These are phyloP conservation scores for Melinaea marsaeus DNA, from an alignment of 2,888 invertebrate species.

Conservation along the genomic window DNA sequence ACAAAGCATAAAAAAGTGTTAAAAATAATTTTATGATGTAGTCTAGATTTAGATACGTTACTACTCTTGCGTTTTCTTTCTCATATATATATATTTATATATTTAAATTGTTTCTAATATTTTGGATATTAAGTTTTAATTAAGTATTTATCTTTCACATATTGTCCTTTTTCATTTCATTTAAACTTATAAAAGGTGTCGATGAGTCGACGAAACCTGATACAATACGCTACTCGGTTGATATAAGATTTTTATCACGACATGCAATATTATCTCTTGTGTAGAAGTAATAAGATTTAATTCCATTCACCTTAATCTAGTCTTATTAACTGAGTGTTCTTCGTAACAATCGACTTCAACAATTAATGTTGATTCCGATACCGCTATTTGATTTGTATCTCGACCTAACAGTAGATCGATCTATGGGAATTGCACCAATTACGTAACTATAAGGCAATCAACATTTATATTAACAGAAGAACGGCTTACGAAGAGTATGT, in stretches of 20 bases:
- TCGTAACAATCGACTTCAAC: conserved; percentile 54
- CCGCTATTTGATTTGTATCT: conserved; percentile 65
- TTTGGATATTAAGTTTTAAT: no score
- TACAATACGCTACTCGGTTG: conserved; percentile 6
- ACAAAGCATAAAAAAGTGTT: no score
- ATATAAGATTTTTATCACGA: neutral
- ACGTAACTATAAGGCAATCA: conserved; percentile 48
- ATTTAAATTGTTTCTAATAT: no score
- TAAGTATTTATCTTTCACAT: conserved; percentile 1
- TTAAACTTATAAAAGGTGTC: conserved; percentile 46
- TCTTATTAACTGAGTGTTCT: conserved; percentile 34
- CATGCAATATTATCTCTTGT: conserved; percentile 11
- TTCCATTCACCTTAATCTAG: conserved; percentile 15
- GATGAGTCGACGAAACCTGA: conserved; percentile 40
- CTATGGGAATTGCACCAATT: conserved; percentile 66
- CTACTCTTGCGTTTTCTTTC: no score
- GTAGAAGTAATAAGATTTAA: conserved; percentile 15
- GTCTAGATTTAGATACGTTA: no score
- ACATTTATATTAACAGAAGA: conserved; percentile 12
- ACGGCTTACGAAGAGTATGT: neutral
- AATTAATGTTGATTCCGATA: conserved; percentile 68
- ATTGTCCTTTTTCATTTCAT: conserved; percentile 40
- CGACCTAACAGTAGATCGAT: conserved; percentile 44
- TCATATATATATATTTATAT: no score
- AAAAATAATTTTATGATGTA: no score